Base-by-base conservation (phyloP, 2,888 invertebrate species). In the Dryobota labecula region DNA sequence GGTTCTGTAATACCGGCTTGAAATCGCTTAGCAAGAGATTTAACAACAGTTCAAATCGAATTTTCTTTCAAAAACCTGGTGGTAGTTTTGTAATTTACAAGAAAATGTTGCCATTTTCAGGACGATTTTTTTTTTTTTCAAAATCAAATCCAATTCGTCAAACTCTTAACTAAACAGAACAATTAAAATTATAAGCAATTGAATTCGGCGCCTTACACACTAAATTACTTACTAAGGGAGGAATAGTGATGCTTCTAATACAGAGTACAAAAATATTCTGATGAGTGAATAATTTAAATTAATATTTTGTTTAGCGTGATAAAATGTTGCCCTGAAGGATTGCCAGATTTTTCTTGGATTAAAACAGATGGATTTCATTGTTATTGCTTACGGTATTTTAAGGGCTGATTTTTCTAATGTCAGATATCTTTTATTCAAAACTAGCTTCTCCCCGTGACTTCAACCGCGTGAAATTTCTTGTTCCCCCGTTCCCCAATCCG, bases 241-340 rank as follows among this genome's bases (percentile, higher is more conserved):
- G 43, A 67, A 76, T 67, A 56, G 72, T 78, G 73, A 63, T 68
- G 66, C 67, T 63, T 70, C 68, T 77, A 78, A 68, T 68, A 72
- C 72, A 41, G 78, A 81, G 80, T 89, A 89, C 70, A 88, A 89
- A 89, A 89, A 88, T 89, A 88, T 85, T 63, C 36, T 41, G 47
- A 79, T 70, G 53, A 73, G 6, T 64, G 70, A 83, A 73, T 62
- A 63, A 77, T 57, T 64, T 49, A 63, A 74, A 74, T 61, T 49
- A 61, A 58, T 45, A 56, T 66, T 70, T 41, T 33, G 3, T 62
- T 62, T 36, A 58, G 33, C 30, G 24, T 57, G 36, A 67, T 11
- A 61, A 36, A 43, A 58, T 47, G 24, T 71, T 56, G 53, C 60
- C 54, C 27, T 2, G 60, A 70, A 68, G 69, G 72, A 83, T 80